A percentile compares a stretch with the other conserved stretches of the same genome.
These are phyloP conservation scores for Vimba vimba DNA, from an alignment of 2,113 vertebrate species.

Conservation along the genomic window DNA sequence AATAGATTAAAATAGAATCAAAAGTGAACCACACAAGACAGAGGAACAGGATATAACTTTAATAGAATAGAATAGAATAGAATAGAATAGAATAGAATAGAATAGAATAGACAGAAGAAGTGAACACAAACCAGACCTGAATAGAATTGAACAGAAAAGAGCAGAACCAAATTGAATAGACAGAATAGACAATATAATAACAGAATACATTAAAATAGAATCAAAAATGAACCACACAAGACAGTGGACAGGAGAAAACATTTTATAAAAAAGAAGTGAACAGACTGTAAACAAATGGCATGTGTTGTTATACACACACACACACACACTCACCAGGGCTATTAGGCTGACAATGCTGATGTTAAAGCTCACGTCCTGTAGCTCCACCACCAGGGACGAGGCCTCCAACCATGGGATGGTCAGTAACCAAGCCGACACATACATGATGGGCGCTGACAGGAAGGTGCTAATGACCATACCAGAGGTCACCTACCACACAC, in stretches of 20 bases:
- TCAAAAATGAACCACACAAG: background rate
- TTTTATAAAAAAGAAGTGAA: background rate
- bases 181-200: background rate
- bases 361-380: slow-evolving; percentile 96
- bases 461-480: slow-evolving; percentile 98
- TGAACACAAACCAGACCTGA: background rate
- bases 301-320: background rate
- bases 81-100: background rate
- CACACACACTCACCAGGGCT: slow-evolving; percentile 82
- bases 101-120: background rate
- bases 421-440: slow-evolving; percentile 95
- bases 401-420: slow-evolving; percentile 96
- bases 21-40: no score
- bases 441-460: slow-evolving; percentile 96
- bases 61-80: background rate
- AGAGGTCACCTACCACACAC: slow-evolving; percentile 83
- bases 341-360: slow-evolving; percentile 93
- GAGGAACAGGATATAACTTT: no score
- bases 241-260: background rate
- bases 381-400: slow-evolving; percentile 82
- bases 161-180: background rate
- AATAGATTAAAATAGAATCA: no score
- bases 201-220: background rate
- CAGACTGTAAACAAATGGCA: background rate
- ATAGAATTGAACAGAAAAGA: background rate